A percentile compares a stretch with the other conserved stretches of the same genome.
Conservation (phyloP, 2,797 vertebrate species). For the Pangasius djambal region DNA sequence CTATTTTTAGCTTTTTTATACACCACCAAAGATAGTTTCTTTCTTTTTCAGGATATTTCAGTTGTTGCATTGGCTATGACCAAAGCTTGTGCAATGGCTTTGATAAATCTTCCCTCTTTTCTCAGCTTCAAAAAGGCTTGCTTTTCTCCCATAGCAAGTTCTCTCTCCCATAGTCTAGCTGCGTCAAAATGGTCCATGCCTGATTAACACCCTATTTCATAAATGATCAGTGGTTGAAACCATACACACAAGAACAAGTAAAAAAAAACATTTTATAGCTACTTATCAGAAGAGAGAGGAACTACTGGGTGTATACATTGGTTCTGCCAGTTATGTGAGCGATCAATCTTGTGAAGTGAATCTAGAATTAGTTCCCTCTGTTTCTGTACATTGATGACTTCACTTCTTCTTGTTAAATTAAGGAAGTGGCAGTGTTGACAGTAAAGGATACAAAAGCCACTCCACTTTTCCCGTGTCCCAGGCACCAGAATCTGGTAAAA, state of each 20-base stretch:
- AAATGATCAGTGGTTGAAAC: not conserved
- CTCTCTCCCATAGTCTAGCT: not conserved
- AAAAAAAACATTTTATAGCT: not conserved
- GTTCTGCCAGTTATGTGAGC: not conserved
- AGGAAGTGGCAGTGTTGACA: not conserved
- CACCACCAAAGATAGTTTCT: too few relatives aligned
- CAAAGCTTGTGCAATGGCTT: too few relatives aligned
- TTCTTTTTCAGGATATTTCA: too few relatives aligned
- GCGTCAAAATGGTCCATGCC: not conserved
- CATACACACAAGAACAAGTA: not conserved
- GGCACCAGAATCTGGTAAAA: constrained; percentile 28
- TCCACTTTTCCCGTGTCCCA: constrained; percentile 8
- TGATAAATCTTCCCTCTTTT: too few relatives aligned
- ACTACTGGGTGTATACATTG: not conserved
- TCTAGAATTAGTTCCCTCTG: not conserved
- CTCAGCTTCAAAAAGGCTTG: too few relatives aligned
- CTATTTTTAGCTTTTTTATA: too few relatives aligned
- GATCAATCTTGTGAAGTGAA: not conserved
- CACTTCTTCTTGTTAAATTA: constrained; percentile 19
- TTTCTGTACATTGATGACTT: constrained; percentile 12
- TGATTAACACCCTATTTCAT: not conserved
- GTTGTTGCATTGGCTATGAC: too few relatives aligned
- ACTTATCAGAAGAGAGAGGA: not conserved
- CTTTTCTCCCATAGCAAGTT: too few relatives aligned
- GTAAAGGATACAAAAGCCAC: constrained; percentile 26